Evolutionary conservation across 2,888 invertebrate genomes (phyloP).

Genomic region (Cerastoderma edule): DNA sequence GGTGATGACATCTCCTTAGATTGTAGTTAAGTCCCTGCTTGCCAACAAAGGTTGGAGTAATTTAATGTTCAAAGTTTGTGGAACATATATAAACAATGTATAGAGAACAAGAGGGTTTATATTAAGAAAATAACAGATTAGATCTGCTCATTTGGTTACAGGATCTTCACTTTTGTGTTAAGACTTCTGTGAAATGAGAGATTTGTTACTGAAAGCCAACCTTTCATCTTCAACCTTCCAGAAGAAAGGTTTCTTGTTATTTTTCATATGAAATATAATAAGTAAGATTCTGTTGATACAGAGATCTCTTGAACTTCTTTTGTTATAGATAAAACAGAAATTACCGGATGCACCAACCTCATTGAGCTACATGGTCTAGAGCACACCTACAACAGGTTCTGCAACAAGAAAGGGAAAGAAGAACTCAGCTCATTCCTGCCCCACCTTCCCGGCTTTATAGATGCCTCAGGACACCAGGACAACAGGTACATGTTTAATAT

Average conservation of each 20-base stretch:
- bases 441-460: conserved; percentile 96
- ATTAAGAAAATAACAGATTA: no score
- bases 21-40: no score
- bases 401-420: conserved; percentile 95
- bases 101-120: no score
- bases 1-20: no score
- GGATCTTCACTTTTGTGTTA: no score
- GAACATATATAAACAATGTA: no score
- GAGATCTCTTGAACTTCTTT: conserved; percentile 65
- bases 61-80: no score
- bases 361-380: conserved; percentile 98
- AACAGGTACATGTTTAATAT: conserved; percentile 87
- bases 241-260: background rate
- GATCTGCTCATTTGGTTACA: no score
- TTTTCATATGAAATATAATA: background rate
- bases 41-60: no score
- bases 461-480: conserved; percentile 90
- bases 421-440: conserved; percentile 97
- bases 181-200: no score
- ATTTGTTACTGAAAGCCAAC: no score
- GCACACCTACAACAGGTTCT: conserved; percentile 98
- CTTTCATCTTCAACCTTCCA: no score
- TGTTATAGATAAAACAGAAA: conserved; percentile 78
- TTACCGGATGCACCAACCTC: conserved; percentile 98
- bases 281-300: conserved; percentile 22